Conservation (phyloP, 30 jellyfish, hydroid and myxozoan species). For the Hydra vulgaris region DNA sequence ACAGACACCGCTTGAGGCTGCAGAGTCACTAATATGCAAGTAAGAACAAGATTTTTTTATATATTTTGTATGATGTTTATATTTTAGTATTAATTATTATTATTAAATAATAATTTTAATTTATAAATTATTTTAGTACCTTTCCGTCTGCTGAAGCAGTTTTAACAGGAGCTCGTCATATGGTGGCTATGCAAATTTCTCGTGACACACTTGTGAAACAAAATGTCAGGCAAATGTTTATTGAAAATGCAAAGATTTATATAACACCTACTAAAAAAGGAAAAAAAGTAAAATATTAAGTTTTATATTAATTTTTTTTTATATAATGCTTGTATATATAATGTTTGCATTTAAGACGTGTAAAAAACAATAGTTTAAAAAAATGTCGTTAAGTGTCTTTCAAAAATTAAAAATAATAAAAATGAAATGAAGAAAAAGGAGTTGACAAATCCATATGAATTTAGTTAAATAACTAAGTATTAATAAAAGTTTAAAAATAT, state of each 20-base stretch:
- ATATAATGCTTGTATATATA: too few relatives aligned
- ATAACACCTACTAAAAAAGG: constrained; percentile 90
- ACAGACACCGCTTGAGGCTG: constrained; percentile 82
- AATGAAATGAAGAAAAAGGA: too few relatives aligned
- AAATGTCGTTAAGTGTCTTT: too few relatives aligned
- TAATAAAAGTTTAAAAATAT: too few relatives aligned
- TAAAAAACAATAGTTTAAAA: too few relatives aligned
- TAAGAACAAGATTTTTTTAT: constrained; percentile 22
- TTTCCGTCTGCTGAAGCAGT: constrained; percentile 95
- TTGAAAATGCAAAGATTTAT: constrained; percentile 69
- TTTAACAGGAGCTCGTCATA: constrained; percentile 83
- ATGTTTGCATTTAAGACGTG: too few relatives aligned
- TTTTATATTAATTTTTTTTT: too few relatives aligned
- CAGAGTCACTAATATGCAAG: constrained; percentile 83
- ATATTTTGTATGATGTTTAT: neutral
- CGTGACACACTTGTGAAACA: constrained; percentile 79
- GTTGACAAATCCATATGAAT: too few relatives aligned
- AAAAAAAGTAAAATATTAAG: constrained; percentile 52
- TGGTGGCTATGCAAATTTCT: constrained; percentile 85
- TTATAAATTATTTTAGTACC: constrained; percentile 38
- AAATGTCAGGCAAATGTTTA: constrained; percentile 70
- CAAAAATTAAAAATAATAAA: too few relatives aligned
- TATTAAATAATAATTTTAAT: too few relatives aligned
- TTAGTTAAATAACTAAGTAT: too few relatives aligned
- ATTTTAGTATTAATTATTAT: neutral